Conservation (phyloP, 2,797 vertebrate genomes). For the Darevskia mixta region DNA sequence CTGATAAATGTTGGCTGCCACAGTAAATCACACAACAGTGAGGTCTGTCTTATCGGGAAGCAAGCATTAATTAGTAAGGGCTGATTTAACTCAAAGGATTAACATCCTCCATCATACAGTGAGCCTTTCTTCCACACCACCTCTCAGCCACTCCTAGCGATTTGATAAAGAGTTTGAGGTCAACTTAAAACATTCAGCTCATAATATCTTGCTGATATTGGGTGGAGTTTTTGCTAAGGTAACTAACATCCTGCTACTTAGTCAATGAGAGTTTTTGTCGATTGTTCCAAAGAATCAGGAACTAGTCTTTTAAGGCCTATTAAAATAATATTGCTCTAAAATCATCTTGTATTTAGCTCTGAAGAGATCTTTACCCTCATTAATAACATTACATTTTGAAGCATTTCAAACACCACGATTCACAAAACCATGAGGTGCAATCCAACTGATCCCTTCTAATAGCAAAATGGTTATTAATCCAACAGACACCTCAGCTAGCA, state of each 20-base stretch:
- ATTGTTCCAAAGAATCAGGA: not conserved
- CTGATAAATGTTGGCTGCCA: conserved; percentile 27
- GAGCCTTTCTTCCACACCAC: conserved; percentile 35
- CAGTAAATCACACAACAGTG: conserved; percentile 37
- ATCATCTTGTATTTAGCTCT: not conserved
- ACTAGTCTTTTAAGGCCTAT: not conserved
- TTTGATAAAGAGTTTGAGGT: not conserved
- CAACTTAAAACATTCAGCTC: not conserved
- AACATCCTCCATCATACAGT: not conserved
- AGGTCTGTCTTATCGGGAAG: conserved; percentile 34
- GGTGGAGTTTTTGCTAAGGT: not conserved
- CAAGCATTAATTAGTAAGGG: conserved; percentile 25
- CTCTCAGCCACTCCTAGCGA: not conserved
- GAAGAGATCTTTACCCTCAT: not conserved
- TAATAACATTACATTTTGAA: not conserved
- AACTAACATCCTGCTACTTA: not conserved
- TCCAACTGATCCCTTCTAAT: too few relatives aligned
- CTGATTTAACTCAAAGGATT: conserved; percentile 15
- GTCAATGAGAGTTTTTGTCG: not conserved
- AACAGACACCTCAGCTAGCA: too few relatives aligned
- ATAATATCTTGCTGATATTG: not conserved
- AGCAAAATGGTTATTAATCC: too few relatives aligned
- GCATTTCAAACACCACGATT: not conserved
- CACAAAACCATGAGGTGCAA: not conserved
- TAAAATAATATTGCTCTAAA: not conserved